These are phyloP conservation scores for Hypsibius dujardini DNA, from an alignment of 1,140 invertebrate genomes.

Conservation along the genomic window DNA sequence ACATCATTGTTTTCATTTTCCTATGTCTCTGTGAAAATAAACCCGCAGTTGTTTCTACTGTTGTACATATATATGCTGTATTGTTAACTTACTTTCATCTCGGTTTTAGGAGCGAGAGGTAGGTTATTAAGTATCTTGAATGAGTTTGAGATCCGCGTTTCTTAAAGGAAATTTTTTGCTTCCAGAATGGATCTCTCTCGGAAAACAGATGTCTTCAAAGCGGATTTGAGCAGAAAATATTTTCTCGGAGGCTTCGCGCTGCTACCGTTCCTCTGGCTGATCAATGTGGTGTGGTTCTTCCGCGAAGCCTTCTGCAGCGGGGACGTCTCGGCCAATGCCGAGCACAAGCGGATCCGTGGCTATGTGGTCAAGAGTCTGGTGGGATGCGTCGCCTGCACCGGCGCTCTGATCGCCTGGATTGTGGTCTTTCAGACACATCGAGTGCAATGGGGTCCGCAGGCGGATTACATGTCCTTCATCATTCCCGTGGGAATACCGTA, in stretches of 20 bases:
- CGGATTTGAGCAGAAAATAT: conserved; percentile 26
- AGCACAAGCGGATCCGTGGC: conserved; percentile 62
- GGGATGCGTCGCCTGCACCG: conserved; percentile 53
- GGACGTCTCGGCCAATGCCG: conserved; percentile 45
- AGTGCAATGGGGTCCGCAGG: conserved; percentile 59
- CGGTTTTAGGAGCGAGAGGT: too few species aligned
- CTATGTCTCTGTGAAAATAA: too few species aligned
- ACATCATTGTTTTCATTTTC: too few species aligned
- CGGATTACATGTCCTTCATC: conserved; percentile 65
- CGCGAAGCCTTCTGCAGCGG: conserved; percentile 60
- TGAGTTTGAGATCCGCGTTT: too few species aligned
- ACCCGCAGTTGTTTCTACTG: too few species aligned
- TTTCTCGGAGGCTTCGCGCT: conserved; percentile 61
- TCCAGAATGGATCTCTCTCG: not conserved
- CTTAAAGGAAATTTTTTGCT: too few species aligned
- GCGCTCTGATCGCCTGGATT: conserved; percentile 52
- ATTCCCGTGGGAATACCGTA: conserved; percentile 60
- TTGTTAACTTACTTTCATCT: too few species aligned
- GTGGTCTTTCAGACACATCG: conserved; percentile 59
- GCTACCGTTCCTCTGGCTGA: conserved; percentile 71
- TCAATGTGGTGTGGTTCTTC: conserved; percentile 78
- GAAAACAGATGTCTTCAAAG: conserved; percentile 13
- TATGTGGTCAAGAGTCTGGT: conserved; percentile 66
- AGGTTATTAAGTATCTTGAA: too few species aligned
- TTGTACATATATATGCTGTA: too few species aligned